These are phyloP conservation scores for Pan troglodytes DNA, from an alignment of 2,113 vertebrate species.

Conservation along the genomic window NHGRI_mPanTro3-v2.1_pri NC_072414.2:29889001-29889500, in stretches of 20 bases:
- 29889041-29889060: background rate
- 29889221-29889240: background rate
- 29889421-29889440: background rate
- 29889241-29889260: background rate
- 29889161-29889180: background rate
- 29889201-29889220: background rate
- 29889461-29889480: background rate
- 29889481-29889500: background rate
- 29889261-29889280: background rate
- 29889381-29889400: background rate
- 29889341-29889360: background rate
- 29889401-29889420: background rate
- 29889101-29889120: background rate
- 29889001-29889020: background rate
- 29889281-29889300: background rate
- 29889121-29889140: background rate
- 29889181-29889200: background rate
- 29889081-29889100: background rate
- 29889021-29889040: background rate
- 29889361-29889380: background rate
- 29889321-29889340: background rate
- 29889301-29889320: background rate
- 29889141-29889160: background rate
- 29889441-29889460: background rate
- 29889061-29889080: background rate